phyloP scores from a whole-genome alignment of 1,140 invertebrate genomes.

The Zaprionus africanus region DNA sequence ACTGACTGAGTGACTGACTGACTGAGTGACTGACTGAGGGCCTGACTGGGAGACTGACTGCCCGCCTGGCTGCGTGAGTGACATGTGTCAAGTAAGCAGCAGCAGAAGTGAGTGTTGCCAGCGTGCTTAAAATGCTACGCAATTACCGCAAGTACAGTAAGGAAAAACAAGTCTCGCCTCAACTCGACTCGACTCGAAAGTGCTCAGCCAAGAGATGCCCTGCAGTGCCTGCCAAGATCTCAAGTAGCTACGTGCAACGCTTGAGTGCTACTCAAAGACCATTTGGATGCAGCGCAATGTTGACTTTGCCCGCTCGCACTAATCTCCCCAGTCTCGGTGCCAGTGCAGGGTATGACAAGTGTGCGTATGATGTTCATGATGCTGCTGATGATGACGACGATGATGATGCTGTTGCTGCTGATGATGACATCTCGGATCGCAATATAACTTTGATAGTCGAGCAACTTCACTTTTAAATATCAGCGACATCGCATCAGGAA shows the following conservation, averaged over 20 bases:
- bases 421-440: conserved; percentile 14
- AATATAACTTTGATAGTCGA: conserved; percentile 28
- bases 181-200: not conserved
- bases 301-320: not conserved
- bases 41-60: conserved; percentile 52
- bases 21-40: conserved; percentile 45
- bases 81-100: conserved; percentile 75
- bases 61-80: conserved; percentile 59
- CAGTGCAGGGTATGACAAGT: conserved; percentile 27
- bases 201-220: conserved; percentile 49
- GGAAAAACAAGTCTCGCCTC: conserved; percentile 15
- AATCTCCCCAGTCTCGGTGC: not conserved
- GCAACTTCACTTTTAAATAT: conserved; percentile 76
- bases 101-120: conserved; percentile 31
- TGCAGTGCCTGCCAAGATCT: not conserved
- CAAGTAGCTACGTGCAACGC: not conserved
- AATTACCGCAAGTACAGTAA: conserved; percentile 73
- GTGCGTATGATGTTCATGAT: conserved; percentile 14
- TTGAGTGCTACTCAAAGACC: not conserved
- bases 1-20: conserved; percentile 49
- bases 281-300: not conserved
- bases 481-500: conserved; percentile 73
- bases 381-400: not conserved
- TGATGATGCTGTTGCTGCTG: conserved; percentile 15
- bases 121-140: conserved; percentile 72